Percentiles rank a stretch among this genome's conserved stretches.
Conservation (phyloP, 2,113 vertebrate genomes). For the Pica pica region DNA sequence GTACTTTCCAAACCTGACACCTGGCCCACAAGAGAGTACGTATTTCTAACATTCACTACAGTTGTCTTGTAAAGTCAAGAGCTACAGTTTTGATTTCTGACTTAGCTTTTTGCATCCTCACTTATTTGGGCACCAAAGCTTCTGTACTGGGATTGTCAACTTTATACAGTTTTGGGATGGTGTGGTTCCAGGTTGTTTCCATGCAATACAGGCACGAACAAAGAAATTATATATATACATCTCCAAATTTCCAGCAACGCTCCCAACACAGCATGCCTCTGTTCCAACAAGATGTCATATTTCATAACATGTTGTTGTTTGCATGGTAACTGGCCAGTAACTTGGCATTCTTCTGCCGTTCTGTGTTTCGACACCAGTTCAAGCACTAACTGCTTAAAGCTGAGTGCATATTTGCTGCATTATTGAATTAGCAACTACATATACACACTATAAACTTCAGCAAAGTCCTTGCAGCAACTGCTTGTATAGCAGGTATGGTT, state of each 20-base stretch:
- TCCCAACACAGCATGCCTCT: background rate
- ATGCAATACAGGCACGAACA: background rate
- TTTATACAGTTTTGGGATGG: background rate
- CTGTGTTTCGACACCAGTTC: background rate
- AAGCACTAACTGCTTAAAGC: background rate
- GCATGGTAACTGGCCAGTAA: conserved; percentile 47
- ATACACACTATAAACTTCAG: background rate
- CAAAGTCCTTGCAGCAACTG: background rate
- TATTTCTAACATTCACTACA: background rate
- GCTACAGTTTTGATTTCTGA: background rate
- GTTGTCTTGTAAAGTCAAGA: background rate
- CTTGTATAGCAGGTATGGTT: background rate
- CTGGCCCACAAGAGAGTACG: background rate
- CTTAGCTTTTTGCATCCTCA: background rate
- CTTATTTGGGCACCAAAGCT: background rate
- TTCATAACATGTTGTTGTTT: conserved; percentile 57
- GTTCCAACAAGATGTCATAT: background rate
- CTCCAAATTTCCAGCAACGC: background rate
- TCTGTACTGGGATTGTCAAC: background rate
- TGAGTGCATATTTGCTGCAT: background rate
- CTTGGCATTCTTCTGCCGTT: conserved; percentile 4
- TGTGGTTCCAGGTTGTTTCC: background rate
- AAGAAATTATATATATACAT: background rate
- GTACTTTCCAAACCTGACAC: background rate
- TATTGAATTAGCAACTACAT: background rate